Conservation (phyloP, 2,888 invertebrate species). For the Abrostola triplasia region DNA sequence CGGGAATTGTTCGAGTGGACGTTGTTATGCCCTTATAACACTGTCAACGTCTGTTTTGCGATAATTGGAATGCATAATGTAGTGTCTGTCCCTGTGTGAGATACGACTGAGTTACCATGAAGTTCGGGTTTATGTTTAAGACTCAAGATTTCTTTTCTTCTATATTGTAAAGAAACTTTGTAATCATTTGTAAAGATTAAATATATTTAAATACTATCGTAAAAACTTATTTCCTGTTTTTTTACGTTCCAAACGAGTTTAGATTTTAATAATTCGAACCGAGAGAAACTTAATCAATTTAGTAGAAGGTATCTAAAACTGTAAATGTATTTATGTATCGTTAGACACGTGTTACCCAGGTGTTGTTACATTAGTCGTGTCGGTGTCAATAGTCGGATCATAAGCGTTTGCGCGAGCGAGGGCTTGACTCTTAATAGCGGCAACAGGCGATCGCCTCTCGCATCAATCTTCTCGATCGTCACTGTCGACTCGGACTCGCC, state of each 20-base stretch:
- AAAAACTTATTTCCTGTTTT: constrained; percentile 5
- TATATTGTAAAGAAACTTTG: constrained; percentile 4
- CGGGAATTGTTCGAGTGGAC: constrained; percentile 62
- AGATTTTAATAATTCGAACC: not conserved
- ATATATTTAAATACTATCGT: constrained; percentile 1
- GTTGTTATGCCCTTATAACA: constrained; percentile 51
- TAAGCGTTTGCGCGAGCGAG: constrained; percentile 54
- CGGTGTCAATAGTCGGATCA: constrained; percentile 64
- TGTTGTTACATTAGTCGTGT: constrained; percentile 48
- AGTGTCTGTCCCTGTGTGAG: constrained; percentile 48
- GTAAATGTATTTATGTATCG: constrained; percentile 42
- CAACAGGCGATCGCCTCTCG: constrained; percentile 63
- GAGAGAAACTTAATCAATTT: constrained; percentile 18
- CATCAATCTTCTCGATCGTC: constrained; percentile 84
- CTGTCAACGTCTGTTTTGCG: constrained; percentile 52
- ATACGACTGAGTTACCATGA: constrained; percentile 27
- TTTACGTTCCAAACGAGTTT: not conserved
- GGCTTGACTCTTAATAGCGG: constrained; percentile 71
- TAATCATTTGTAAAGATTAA: constrained; percentile 3
- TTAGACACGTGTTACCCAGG: constrained; percentile 47
- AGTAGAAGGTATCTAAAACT: constrained; percentile 28
- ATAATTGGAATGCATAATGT: constrained; percentile 58
- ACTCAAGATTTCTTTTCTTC: constrained; percentile 5
- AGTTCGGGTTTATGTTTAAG: constrained; percentile 31
- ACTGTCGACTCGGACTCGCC: constrained; percentile 77